phyloP scores from a whole-genome alignment of 1,140 invertebrate species.

The Leguminivora glycinivorella region DNA sequence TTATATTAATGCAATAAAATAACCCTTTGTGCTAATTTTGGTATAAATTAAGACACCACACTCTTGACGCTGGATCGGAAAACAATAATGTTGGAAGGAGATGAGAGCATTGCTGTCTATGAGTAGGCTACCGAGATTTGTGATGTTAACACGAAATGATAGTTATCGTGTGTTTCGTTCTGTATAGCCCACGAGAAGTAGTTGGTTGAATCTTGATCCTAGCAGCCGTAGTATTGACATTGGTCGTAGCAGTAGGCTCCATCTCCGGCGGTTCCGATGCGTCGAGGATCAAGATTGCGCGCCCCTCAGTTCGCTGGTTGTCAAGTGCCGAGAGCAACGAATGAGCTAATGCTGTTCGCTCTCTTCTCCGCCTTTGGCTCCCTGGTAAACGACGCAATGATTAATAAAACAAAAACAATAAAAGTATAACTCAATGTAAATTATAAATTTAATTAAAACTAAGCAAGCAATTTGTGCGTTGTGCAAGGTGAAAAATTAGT shows the following conservation, averaged over 20 bases:
- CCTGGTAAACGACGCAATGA: slow-evolving; percentile 51
- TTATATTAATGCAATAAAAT: slow-evolving; percentile 67
- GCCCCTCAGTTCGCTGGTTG: slow-evolving; percentile 77
- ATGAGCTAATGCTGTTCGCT: slow-evolving; percentile 79
- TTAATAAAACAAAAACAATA: neutral
- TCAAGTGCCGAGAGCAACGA: slow-evolving; percentile 79
- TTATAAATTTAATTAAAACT: slow-evolving; percentile 14
- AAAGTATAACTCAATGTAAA: neutral
- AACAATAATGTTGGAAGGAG: slow-evolving; percentile 53
- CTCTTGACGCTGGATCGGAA: slow-evolving; percentile 46
- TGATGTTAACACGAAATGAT: slow-evolving; percentile 29
- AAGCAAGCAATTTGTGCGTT: slow-evolving; percentile 23
- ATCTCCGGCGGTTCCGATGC: slow-evolving; percentile 55
- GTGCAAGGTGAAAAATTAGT: slow-evolving; percentile 22
- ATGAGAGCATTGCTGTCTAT: slow-evolving; percentile 46
- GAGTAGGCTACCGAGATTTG: neutral
- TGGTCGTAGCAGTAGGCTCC: slow-evolving; percentile 45
- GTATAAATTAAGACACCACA: slow-evolving; percentile 73
- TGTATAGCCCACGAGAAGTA: slow-evolving; percentile 31
- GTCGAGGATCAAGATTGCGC: slow-evolving; percentile 67
- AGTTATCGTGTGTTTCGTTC: neutral
- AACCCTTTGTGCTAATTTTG: slow-evolving; percentile 69
- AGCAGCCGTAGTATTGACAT: slow-evolving; percentile 46
- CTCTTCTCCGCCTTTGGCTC: slow-evolving; percentile 80
- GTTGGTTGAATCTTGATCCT: slow-evolving; percentile 53